Evolutionary conservation across 2,888 invertebrate species (phyloP), one percentile per base, ranked within the genome.

Genomic region (Dilophus febrilis): DNA sequence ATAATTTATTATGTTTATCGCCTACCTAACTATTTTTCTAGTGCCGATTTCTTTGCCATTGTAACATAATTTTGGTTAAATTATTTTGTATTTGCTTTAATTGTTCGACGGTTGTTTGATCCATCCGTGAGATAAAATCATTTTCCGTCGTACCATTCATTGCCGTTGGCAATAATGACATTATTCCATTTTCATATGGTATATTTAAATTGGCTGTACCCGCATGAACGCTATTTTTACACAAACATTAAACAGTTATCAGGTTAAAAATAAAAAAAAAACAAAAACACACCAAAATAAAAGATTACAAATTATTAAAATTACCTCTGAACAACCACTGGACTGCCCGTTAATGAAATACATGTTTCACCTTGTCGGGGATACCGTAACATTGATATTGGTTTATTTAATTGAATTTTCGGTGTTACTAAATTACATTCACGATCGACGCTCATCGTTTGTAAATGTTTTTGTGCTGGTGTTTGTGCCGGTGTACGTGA

Each of bases 301-400:
- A 35, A 10, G 11, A 8, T 8, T 19, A 14, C 17, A 31, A 31
- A 11, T 31, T 33, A 10, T 33, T 17, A 18, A 36, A 53, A 54
- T 54, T 54, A 62, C 61, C 53, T 51, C 42, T 59, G 54, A 0
- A 56, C 49, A 12, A 63, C 57, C 27, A 63, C 55, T 29, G 63
- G 63, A 43, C 59, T 61, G 33, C 63, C 63, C 32, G 49, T 55
- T 37, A 56, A 51, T 22, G 63, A 63, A 16, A 62, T 53, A 2
- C 58, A 55, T 38, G 55, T 49, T 50, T 63, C 63, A 13, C 63
- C 63, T 11, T 57, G 54, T 39, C 58, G 59, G 7, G 62, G 59
- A 49, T 60, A 63, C 22, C 63, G 55, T 34, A 61, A 47, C 37
- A 63, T 50, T 2, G 59, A 54, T 41, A 59, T 47, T 26, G 62